Conservation (phyloP, 2,797 vertebrate species). For the Leptoclinus maculatus region DNA sequence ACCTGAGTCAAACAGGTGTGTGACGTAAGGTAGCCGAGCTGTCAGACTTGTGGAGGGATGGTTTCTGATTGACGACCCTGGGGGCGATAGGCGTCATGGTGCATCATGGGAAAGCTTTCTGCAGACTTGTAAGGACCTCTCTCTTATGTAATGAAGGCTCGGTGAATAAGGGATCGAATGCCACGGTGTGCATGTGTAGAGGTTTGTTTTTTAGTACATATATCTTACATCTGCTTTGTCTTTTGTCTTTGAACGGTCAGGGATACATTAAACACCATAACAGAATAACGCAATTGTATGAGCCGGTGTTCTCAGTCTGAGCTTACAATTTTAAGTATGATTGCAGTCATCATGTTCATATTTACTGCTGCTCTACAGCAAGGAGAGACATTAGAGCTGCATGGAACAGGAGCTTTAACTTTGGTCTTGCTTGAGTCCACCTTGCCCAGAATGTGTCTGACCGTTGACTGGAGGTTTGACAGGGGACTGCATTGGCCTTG, state of each 20-base stretch:
- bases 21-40: constrained; percentile 57
- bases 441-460: constrained; percentile 68
- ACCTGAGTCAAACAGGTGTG: constrained; percentile 71
- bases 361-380: neutral
- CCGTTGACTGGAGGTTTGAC: constrained; percentile 73
- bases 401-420: constrained; percentile 59
- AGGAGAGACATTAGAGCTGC: constrained; percentile 15
- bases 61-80: constrained; percentile 65
- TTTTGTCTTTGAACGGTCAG: neutral
- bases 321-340: neutral
- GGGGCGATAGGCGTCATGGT: constrained; percentile 50
- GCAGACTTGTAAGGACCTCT: constrained; percentile 55
- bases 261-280: neutral
- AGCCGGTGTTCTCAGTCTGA: neutral
- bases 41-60: constrained; percentile 61
- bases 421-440: constrained; percentile 62
- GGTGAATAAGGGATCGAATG: constrained; percentile 46
- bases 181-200: constrained; percentile 11
- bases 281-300: neutral
- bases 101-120: constrained; percentile 66
- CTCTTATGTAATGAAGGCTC: constrained; percentile 53
- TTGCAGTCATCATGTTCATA: neutral
- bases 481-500: constrained; percentile 73
- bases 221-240: neutral
- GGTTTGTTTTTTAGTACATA: constrained; percentile 11